phyloP scores from a whole-genome alignment of 2,888 invertebrate species.

The Troides aeacus region DNA sequence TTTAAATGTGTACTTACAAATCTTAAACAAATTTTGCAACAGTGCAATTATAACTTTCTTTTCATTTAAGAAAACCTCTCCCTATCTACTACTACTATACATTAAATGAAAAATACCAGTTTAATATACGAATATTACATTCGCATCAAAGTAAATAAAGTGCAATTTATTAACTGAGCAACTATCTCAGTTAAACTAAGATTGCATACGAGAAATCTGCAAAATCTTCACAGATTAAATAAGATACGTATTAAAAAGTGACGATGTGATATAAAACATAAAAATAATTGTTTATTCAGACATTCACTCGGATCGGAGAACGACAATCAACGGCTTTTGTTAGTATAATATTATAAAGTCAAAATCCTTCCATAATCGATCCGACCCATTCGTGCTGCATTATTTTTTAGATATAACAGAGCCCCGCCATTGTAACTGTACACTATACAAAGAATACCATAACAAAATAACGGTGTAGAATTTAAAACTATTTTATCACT shows the following conservation, averaged over 20 bases:
- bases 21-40: constrained; percentile 7
- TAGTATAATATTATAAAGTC: neutral
- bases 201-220: neutral
- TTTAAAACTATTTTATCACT: neutral
- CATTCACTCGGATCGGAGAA: too few relatives aligned
- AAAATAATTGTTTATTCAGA: too few relatives aligned
- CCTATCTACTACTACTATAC: neutral
- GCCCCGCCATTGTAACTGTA: neutral
- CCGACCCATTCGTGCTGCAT: neutral
- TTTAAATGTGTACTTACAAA: constrained; percentile 8
- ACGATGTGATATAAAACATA: too few relatives aligned
- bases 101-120: neutral
- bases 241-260: too few relatives aligned
- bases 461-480: neutral
- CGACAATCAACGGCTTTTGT: too few relatives aligned
- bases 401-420: neutral
- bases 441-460: neutral
- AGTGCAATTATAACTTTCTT: constrained; percentile 13
- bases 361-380: neutral
- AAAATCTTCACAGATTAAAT: too few relatives aligned
- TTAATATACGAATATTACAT: neutral
- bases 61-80: constrained; percentile 8
- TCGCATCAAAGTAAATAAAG: constrained; percentile 13
- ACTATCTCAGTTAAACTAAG: constrained; percentile 10
- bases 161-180: constrained; percentile 21